Evolutionary conservation across 2,113 vertebrate genomes (phyloP).

Genomic region (Brienomyrus longianalis): DNA sequence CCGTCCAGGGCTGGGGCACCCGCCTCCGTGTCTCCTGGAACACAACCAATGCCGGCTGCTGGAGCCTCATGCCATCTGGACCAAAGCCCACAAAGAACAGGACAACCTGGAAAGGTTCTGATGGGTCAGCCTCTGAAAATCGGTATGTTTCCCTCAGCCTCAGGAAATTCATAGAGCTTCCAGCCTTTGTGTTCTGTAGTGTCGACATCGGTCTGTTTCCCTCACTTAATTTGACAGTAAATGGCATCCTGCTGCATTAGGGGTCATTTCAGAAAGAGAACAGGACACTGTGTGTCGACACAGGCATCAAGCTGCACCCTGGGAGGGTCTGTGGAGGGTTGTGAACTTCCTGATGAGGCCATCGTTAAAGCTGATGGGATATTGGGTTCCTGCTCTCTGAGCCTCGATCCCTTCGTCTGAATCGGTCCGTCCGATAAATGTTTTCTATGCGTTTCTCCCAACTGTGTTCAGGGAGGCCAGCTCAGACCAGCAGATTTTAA

Average conservation of each 20-base stretch:
- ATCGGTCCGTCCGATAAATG: background rate
- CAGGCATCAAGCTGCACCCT: background rate
- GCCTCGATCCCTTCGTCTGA: background rate
- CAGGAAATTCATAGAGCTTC: background rate
- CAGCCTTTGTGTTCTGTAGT: background rate
- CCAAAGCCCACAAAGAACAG: background rate
- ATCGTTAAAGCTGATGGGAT: background rate
- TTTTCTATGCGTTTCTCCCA: too few species aligned
- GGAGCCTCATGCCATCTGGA: background rate
- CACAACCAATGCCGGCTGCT: background rate
- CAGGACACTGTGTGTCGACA: background rate
- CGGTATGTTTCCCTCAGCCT: background rate
- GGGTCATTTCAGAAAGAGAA: background rate
- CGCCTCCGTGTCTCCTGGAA: background rate
- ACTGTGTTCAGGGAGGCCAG: too few species aligned
- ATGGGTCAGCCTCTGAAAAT: background rate
- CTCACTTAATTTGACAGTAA: background rate
- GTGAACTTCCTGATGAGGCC: background rate
- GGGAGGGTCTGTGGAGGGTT: background rate
- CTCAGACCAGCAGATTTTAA: too few species aligned
- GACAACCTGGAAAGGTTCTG: background rate
- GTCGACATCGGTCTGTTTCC: background rate
- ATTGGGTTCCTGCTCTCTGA: background rate
- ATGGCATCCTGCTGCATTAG: background rate
- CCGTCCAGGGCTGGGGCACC: background rate